Base-by-base conservation (phyloP, 37 sponge, comb jelly and placozoan genomes). In the Cliona cf. orientalis region DNA sequence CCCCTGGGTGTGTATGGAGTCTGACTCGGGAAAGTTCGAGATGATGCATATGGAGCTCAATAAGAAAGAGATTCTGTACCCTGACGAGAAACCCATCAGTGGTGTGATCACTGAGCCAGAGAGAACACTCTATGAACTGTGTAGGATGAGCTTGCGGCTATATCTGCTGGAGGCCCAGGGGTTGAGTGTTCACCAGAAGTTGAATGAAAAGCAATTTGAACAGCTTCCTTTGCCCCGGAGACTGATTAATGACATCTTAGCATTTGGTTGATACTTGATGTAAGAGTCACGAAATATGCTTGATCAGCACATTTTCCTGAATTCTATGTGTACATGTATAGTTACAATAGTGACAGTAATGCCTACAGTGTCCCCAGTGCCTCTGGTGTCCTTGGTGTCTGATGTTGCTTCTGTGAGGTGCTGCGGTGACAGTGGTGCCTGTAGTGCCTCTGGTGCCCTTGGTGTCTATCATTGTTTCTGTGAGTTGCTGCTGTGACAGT, bases 31-130 rank as follows among this genome's bases (percentile, higher is more conserved):
- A 0, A 33, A 25, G 38, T 69, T 69, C 21, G 42, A 33, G 2
- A 35, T 69, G 38, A n/a, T n/a, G n/a, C n/a, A n/a, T n/a, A 69
- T 69, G 69, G 40, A 69, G 69, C 6, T 69, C 1, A 69, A 69
- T 36, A 38, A 38, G 25, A 33, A 69, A 22, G 69, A 69, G 22
- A 39, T 69, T 1, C 38, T 69, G 38, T 69, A 39, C 33, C 69
- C 69, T 38, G 38, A 69, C 6, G 42, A 33, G 42, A 69, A 39
- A 14, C 42, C 4, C 2, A 39, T 69, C 21, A 19, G 33, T 36
- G 69, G 38, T 69, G 69, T 69, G 25, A 69, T 69, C 25, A 69
- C 69, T 11, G 23, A 33, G 2, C 38, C 17, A 36, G 38, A 69
- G 40, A 7, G 38, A 5, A 39, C 69, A 38, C 69, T 69, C 5